Percentiles rank a stretch among this genome's conserved stretches.
These are phyloP conservation scores for Alectoris magna DNA, from an alignment of 2,797 vertebrate genomes.

Conservation along the genomic window DNA sequence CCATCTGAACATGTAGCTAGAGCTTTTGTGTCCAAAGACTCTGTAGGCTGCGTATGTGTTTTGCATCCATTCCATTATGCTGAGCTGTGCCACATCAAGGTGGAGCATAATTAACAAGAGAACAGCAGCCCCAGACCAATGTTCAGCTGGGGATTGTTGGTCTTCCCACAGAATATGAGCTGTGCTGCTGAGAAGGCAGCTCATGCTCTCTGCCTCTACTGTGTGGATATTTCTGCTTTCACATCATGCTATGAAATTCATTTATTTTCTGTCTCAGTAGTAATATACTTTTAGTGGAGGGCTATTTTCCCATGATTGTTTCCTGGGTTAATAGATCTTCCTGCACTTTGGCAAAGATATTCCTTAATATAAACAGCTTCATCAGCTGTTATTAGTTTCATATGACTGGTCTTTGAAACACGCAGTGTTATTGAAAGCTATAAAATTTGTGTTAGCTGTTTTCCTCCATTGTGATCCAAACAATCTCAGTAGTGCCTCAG, in stretches of 20 bases:
- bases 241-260: neutral
- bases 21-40: neutral
- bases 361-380: constrained; percentile 13
- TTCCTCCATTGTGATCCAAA: neutral
- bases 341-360: constrained; percentile 4
- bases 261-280: neutral
- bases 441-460: constrained; percentile 40
- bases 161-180: neutral
- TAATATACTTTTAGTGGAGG: neutral
- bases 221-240: constrained; percentile 1
- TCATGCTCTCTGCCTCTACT: neutral
- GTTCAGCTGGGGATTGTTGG: neutral
- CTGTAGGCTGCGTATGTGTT: neutral
- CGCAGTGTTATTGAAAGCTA: constrained; percentile 25
- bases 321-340: constrained; percentile 14
- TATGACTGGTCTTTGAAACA: constrained; percentile 10
- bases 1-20: neutral
- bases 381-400: constrained; percentile 38
- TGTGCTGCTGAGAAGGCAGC: neutral
- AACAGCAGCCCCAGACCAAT: neutral
- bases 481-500: neutral
- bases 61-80: neutral
- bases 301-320: neutral
- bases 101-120: neutral
- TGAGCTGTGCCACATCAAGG: neutral